phyloP scores from a whole-genome alignment of 35 echinoderm and acorn worm genomes.

The Heliocidaris erythrogramma region DNA sequence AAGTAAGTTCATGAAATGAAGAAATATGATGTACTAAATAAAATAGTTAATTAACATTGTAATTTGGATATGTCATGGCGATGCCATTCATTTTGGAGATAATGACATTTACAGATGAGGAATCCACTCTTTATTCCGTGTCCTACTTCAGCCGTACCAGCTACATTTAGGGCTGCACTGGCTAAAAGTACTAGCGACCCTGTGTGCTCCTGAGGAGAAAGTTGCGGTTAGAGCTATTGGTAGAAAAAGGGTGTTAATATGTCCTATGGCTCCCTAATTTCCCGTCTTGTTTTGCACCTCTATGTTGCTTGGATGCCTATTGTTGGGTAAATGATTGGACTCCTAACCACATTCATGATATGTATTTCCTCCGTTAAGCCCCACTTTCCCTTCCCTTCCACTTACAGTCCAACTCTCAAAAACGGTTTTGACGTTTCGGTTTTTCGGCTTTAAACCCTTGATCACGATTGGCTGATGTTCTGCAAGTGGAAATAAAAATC shows the following conservation, averaged over 20 bases:
- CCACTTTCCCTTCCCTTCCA: slow-evolving; percentile 21
- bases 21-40: not conserved
- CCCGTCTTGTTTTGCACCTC: not conserved
- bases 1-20: not conserved
- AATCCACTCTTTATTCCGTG: not conserved
- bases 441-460: not conserved
- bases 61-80: not conserved
- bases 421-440: slow-evolving; percentile 20
- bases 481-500: slow-evolving; percentile 20
- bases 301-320: not conserved
- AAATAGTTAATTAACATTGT: not conserved
- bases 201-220: not conserved
- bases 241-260: slow-evolving; percentile 43
- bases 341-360: slow-evolving; percentile 49
- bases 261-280: slow-evolving; percentile 42
- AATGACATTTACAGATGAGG: not conserved
- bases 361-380: slow-evolving; percentile 43
- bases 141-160: not conserved
- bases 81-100: not conserved
- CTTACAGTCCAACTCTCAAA: slow-evolving; percentile 13
- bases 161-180: not conserved
- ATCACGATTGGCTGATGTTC: not conserved
- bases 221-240: slow-evolving; percentile 2
- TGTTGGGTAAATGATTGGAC: slow-evolving; percentile 16
- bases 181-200: slow-evolving; percentile 9